phyloP scores from a whole-genome alignment of 64 coral and sea anemone genomes.

The Orbicella faveolata region DNA sequence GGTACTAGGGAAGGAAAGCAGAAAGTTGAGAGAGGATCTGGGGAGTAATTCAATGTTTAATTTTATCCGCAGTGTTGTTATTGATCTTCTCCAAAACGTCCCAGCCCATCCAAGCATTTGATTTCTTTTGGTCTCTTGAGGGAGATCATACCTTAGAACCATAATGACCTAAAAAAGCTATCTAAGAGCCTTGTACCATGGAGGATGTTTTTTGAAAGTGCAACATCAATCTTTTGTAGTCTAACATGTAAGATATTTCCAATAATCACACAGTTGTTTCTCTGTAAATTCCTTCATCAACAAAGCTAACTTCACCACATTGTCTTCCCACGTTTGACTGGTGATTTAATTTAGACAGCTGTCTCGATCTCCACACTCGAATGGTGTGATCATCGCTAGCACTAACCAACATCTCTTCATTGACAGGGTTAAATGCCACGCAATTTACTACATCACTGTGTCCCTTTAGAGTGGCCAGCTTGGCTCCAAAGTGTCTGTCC shows the following conservation, averaged over 20 bases:
- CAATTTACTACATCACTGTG: slow-evolving; percentile 84
- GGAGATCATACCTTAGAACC: too few relatives aligned
- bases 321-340: not conserved
- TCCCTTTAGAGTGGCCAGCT: slow-evolving; percentile 73
- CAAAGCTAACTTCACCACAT: not conserved
- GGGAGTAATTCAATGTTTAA: too few relatives aligned
- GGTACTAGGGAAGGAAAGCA: too few relatives aligned
- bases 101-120: too few relatives aligned
- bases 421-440: slow-evolving; percentile 78
- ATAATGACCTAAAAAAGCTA: too few relatives aligned
- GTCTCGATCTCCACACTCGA: slow-evolving; percentile 75
- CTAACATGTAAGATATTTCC: too few relatives aligned
- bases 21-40: too few relatives aligned
- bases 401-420: slow-evolving; percentile 78
- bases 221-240: not conserved
- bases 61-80: too few relatives aligned
- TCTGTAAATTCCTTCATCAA: not conserved
- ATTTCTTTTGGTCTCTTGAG: too few relatives aligned
- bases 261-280: slow-evolving; percentile 12
- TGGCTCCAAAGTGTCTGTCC: slow-evolving; percentile 78
- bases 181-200: too few relatives aligned
- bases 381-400: slow-evolving; percentile 92
- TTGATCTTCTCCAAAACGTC: too few relatives aligned
- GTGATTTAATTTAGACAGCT: slow-evolving; percentile 17
- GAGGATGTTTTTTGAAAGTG: not conserved